Percentiles rank a stretch among this genome's conserved stretches.
Evolutionary conservation across 2,888 invertebrate genomes (phyloP).

Genomic region (Hydrotaea cyrtoneurina): DNA sequence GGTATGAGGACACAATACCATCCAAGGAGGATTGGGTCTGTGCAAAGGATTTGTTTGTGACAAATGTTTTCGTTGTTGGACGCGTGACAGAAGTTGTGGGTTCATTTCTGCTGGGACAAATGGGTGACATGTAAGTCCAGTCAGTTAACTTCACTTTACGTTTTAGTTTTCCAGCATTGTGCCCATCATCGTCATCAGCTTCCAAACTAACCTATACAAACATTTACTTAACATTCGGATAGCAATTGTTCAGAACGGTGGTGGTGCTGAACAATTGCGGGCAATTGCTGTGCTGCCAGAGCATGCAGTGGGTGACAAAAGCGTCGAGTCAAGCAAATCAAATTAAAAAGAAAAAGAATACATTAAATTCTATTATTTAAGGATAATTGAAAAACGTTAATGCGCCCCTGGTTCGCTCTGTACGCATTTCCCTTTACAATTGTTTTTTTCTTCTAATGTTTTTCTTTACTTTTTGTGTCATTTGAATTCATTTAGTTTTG

Average conservation of each 20-base stretch:
- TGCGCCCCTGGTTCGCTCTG: conserved; percentile 36
- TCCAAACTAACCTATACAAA: background rate
- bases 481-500: conserved; percentile 78
- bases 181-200: background rate
- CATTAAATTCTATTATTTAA: conserved; percentile 63
- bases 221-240: background rate
- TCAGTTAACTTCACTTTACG: conserved; percentile 3
- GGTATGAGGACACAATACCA: conserved; percentile 82
- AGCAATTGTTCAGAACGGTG: background rate
- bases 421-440: background rate
- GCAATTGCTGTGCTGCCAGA: background rate
- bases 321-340: conserved; percentile 41
- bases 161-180: background rate
- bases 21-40: conserved; percentile 83
- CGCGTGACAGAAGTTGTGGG: conserved; percentile 83
- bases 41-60: conserved; percentile 82
- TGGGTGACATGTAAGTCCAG: conserved; percentile 83
- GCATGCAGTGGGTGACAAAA: conserved; percentile 7
- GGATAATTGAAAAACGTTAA: conserved; percentile 65
- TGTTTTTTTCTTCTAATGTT: conserved; percentile 28
- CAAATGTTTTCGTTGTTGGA: conserved; percentile 82
- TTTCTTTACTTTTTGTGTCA: conserved; percentile 53
- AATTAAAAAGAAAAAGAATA: conserved; percentile 59
- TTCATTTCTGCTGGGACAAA: conserved; percentile 83
- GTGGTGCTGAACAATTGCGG: background rate